Conservation (phyloP, 2,888 invertebrate genomes). For the Volucella zonaria region DNA sequence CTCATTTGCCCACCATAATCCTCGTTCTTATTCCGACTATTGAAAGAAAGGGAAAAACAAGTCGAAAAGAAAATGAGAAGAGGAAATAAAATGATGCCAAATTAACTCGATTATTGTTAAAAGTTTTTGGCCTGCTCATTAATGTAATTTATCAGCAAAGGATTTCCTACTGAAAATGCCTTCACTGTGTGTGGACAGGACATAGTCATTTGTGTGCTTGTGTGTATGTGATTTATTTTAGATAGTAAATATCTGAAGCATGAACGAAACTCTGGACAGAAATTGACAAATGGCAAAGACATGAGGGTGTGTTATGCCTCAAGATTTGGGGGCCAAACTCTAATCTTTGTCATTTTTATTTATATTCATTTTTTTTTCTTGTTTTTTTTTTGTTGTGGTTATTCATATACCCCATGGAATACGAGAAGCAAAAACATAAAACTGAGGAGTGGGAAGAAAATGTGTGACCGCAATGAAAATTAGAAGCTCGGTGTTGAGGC, state of each 20-base stretch:
- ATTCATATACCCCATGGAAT: too few relatives aligned
- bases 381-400: background rate
- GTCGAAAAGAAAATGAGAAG: background rate
- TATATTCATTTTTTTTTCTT: conserved; percentile 57
- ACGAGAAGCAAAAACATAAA: background rate
- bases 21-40: too few relatives aligned
- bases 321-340: background rate
- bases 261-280: conserved; percentile 50
- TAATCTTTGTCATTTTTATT: conserved; percentile 67
- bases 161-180: conserved; percentile 47
- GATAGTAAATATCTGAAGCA: conserved; percentile 28
- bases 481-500: background rate
- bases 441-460: conserved; percentile 1
- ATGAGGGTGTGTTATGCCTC: conserved; percentile 4
- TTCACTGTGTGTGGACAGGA: conserved; percentile 19
- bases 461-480: conserved; percentile 25
- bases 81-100: conserved; percentile 61
- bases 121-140: conserved; percentile 67
- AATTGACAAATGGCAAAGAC: conserved; percentile 65
- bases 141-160: conserved; percentile 67
- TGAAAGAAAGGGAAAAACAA: background rate
- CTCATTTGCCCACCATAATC: background rate
- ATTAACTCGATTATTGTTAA: conserved; percentile 71
- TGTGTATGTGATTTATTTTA: conserved; percentile 7
- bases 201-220: conserved; percentile 13